phyloP scores from a whole-genome alignment of 2,888 invertebrate genomes.

The Lordiphosa andalusiaca region DNA sequence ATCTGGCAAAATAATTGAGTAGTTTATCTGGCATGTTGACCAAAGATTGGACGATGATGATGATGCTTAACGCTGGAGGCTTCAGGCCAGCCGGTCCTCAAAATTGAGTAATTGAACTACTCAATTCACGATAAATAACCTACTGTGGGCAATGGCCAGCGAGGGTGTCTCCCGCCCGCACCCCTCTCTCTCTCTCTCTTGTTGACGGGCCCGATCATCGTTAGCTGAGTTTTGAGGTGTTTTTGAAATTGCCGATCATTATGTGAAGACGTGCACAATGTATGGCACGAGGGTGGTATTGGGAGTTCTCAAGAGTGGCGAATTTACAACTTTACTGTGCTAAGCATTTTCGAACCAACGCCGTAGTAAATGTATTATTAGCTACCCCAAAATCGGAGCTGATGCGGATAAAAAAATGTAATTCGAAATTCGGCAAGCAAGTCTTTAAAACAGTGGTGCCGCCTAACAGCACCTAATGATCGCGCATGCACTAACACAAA shows the following conservation, averaged over 20 bases:
- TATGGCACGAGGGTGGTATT: slow-evolving; percentile 36
- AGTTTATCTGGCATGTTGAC: slow-evolving; percentile 50
- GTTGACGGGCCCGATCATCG: slow-evolving; percentile 33
- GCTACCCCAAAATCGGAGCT: too few relatives aligned
- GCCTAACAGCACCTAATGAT: too few relatives aligned
- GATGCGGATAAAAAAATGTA: too few relatives aligned
- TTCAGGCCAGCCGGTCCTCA: slow-evolving; percentile 29
- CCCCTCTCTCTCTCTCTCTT: slow-evolving; percentile 18
- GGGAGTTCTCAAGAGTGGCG: slow-evolving; percentile 17
- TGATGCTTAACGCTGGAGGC: background rate
- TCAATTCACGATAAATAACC: slow-evolving; percentile 76
- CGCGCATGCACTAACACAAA: too few relatives aligned
- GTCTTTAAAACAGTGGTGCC: too few relatives aligned
- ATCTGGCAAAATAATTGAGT: slow-evolving; percentile 57
- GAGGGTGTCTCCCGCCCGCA: slow-evolving; percentile 50
- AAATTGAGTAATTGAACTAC: slow-evolving; percentile 77
- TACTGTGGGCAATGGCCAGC: slow-evolving; percentile 46
- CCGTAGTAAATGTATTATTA: too few relatives aligned
- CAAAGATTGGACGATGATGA: slow-evolving; percentile 30
- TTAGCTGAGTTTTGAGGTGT: slow-evolving; percentile 75
- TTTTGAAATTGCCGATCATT: slow-evolving; percentile 79
- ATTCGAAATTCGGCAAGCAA: too few relatives aligned
- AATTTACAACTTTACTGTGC: too few relatives aligned
- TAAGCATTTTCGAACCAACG: too few relatives aligned
- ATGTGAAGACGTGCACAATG: slow-evolving; percentile 43